Evolutionary conservation across 1,140 invertebrate species (phyloP).

Genomic region (Goniozus legneri): DNA sequence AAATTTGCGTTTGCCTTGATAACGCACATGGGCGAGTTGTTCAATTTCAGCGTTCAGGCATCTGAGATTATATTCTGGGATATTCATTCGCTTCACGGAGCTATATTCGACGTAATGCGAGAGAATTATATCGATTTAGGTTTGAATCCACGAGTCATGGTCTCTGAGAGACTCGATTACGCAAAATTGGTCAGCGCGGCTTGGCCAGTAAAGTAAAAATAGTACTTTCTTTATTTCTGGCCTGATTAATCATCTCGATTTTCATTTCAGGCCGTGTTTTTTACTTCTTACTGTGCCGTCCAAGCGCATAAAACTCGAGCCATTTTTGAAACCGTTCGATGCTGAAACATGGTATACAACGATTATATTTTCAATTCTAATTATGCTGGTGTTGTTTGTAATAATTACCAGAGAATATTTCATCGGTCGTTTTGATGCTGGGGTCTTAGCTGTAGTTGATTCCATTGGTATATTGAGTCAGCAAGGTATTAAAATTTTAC

Average conservation of each 20-base stretch:
- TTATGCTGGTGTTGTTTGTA: conserved; percentile 20
- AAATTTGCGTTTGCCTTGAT: conserved; percentile 33
- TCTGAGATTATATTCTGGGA: conserved; percentile 28
- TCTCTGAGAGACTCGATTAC: conserved; percentile 22
- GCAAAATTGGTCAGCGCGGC: conserved; percentile 21
- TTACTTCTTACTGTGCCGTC: conserved; percentile 27
- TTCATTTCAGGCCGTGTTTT: conserved; percentile 28
- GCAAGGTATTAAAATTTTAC: conserved; percentile 26
- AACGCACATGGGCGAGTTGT: conserved; percentile 24
- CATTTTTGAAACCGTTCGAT: conserved; percentile 31
- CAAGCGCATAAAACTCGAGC: conserved; percentile 24
- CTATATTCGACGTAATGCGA: conserved; percentile 23
- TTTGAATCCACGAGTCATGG: conserved; percentile 27
- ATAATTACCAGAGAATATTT: conserved; percentile 24
- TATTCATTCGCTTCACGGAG: conserved; percentile 21
- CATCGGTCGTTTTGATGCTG: conserved; percentile 12
- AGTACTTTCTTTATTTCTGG: not conserved
- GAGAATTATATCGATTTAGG: conserved; percentile 25
- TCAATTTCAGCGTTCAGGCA: conserved; percentile 29
- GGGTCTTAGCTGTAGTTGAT: conserved; percentile 18
- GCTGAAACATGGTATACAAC: conserved; percentile 23
- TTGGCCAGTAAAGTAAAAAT: conserved; percentile 24
- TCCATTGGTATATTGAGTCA: conserved; percentile 30
- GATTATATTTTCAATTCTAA: conserved; percentile 10
- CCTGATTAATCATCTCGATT: not conserved